These are phyloP conservation scores for Dromiciops gliroides DNA, from an alignment of 2,113 vertebrate species.

Conservation along the genomic window DNA sequence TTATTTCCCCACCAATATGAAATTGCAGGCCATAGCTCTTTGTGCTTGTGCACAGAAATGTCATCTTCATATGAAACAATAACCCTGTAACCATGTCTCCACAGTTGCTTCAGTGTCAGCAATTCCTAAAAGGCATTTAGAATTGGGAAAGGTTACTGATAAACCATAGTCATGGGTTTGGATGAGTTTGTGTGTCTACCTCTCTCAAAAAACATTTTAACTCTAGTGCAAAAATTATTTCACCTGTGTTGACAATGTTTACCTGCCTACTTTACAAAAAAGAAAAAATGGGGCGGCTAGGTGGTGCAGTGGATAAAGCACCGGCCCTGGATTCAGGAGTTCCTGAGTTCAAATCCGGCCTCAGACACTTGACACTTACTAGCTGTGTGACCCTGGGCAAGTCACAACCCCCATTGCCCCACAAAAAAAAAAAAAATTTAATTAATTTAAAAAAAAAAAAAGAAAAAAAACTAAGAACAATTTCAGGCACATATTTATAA, in stretches of 20 bases:
- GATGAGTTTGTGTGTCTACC: background rate
- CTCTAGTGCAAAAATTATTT: background rate
- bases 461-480: background rate
- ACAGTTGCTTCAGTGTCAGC: constrained; percentile 87
- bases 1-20: constrained; percentile 94
- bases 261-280: too few species aligned
- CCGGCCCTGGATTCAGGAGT: too few species aligned
- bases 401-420: too few species aligned
- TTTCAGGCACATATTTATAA: background rate
- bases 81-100: constrained; percentile 88
- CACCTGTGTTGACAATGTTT: background rate
- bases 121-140: constrained; percentile 78
- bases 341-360: too few species aligned
- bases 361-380: too few species aligned
- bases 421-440: too few species aligned
- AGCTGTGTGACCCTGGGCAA: too few species aligned
- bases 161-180: background rate
- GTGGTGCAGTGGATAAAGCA: too few species aligned
- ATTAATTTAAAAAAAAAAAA: background rate
- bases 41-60: constrained; percentile 62
- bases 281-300: too few species aligned
- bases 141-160: background rate
- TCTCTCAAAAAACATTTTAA: background rate
- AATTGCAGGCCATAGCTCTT: constrained; percentile 88
- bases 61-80: constrained; percentile 89